Evolutionary conservation across 1,140 invertebrate genomes (phyloP).

Genomic region (Homarus americanus): DNA sequence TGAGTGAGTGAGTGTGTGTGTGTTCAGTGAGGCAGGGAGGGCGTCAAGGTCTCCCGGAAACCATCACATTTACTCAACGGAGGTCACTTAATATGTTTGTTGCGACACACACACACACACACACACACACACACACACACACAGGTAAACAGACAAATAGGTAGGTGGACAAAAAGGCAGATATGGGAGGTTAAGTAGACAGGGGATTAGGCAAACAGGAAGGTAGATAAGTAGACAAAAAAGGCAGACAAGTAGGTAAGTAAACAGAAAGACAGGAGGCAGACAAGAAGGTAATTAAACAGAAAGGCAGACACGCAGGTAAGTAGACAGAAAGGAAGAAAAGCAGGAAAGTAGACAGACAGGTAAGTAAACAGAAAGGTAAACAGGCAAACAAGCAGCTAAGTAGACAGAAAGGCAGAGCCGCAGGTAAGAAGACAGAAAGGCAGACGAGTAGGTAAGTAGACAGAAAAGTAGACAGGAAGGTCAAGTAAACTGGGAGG

Average conservation of each 20-base stretch:
- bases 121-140: background rate
- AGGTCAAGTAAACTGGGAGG: too few species aligned
- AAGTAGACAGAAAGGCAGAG: background rate
- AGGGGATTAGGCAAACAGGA: too few species aligned
- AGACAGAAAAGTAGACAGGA: too few species aligned
- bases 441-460: too few species aligned
- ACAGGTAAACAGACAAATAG: background rate
- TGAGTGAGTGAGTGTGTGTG: background rate
- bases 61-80: background rate
- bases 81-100: background rate
- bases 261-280: background rate
- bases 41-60: constrained; percentile 1
- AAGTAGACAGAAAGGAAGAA: background rate
- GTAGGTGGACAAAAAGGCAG: too few species aligned
- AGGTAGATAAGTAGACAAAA: too few species aligned
- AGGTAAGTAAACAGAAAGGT: too few species aligned
- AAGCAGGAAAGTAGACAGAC: background rate
- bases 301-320: background rate
- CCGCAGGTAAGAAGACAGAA: background rate
- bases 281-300: too few species aligned
- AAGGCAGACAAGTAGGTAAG: background rate
- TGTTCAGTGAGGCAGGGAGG: background rate
- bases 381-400: background rate
- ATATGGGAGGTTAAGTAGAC: too few species aligned
- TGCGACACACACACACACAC: background rate